Conservation (phyloP, 1,140 invertebrate genomes). For the Cardiocondyla obscurior region DNA sequence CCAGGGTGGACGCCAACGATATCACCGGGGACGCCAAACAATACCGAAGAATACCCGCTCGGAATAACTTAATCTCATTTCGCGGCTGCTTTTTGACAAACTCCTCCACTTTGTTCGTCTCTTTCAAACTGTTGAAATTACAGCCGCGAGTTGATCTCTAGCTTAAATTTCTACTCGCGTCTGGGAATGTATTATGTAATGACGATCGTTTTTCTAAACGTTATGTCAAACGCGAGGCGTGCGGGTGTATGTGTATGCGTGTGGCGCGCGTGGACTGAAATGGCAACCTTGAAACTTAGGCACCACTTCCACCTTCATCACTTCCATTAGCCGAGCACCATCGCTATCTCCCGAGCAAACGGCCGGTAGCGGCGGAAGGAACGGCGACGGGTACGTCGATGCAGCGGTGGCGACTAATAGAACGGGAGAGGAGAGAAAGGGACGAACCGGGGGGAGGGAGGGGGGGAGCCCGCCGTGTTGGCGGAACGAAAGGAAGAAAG, state of each 20-base stretch:
- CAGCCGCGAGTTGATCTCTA: neutral
- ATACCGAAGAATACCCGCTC: neutral
- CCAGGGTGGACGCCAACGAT: too few relatives aligned
- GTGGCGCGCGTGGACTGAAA: constrained; percentile 11
- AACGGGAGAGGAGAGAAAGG: constrained; percentile 63
- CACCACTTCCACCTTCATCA: constrained; percentile 68
- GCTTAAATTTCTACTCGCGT: neutral
- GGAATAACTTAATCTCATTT: neutral
- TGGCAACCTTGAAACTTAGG: constrained; percentile 72
- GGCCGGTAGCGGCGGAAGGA: constrained; percentile 28
- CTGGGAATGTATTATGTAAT: neutral
- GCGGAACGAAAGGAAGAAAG: constrained; percentile 61
- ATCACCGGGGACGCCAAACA: neutral
- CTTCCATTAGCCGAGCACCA: constrained; percentile 52
- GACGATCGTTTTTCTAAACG: neutral
- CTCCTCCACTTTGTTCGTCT: neutral
- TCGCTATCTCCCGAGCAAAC: constrained; percentile 2
- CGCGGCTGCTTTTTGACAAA: neutral
- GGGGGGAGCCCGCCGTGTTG: constrained; percentile 7
- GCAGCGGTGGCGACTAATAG: constrained; percentile 38
- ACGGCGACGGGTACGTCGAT: neutral
- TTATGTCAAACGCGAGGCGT: neutral
- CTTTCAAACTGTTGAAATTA: neutral
- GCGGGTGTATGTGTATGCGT: constrained; percentile 7
- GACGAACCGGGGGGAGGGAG: neutral